A percentile compares a stretch with the other conserved stretches of the same genome.
Evolutionary conservation across 2,888 invertebrate genomes (phyloP).

Genomic region (Drosophila meridionalis): DNA sequence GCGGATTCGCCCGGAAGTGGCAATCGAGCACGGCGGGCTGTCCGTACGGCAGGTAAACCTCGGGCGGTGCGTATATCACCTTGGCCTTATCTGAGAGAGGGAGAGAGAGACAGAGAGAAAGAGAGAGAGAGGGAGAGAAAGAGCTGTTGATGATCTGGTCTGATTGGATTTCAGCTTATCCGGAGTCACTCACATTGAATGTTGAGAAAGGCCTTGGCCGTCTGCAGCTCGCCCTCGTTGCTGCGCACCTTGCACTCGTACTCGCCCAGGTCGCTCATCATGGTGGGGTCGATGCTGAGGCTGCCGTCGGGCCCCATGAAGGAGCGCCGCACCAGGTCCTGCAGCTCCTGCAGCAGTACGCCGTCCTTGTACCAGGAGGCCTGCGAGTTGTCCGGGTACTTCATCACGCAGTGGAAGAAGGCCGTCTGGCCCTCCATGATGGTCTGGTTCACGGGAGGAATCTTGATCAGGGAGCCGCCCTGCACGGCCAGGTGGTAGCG

Average conservation of each 20-base stretch:
- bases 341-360: constrained; percentile 87
- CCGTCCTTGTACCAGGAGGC: constrained; percentile 89
- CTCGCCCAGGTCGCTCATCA: constrained; percentile 93
- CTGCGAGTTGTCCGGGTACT: constrained; percentile 88
- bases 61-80: constrained; percentile 94
- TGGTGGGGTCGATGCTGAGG: constrained; percentile 91
- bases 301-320: constrained; percentile 91
- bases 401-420: constrained; percentile 92
- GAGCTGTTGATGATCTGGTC: not conserved
- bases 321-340: constrained; percentile 88
- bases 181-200: constrained; percentile 93
- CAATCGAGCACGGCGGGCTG: constrained; percentile 94
- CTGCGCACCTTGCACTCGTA: constrained; percentile 93
- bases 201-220: constrained; percentile 94
- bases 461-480: constrained; percentile 94
- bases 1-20: constrained; percentile 96
- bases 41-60: constrained; percentile 93
- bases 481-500: constrained; percentile 95
- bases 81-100: constrained; percentile 92
- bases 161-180: constrained; percentile 87
- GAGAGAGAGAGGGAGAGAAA: too few species aligned
- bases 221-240: constrained; percentile 91
- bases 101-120: not conserved
- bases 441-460: constrained; percentile 95
- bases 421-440: constrained; percentile 93